These are phyloP conservation scores for Timema cristinae DNA, from an alignment of 2,888 invertebrate genomes.

Conservation along the genomic window DNA sequence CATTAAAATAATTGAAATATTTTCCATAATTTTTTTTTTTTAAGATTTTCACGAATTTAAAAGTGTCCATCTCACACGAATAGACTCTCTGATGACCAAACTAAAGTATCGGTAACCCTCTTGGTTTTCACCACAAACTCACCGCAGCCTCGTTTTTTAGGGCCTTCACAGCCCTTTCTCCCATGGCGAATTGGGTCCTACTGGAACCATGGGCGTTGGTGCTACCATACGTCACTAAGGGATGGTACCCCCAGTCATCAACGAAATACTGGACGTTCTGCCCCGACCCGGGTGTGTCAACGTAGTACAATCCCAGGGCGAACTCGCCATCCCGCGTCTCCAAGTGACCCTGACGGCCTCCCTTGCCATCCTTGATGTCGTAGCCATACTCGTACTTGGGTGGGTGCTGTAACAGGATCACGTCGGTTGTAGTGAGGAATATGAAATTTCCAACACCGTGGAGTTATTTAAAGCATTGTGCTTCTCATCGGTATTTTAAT, in stretches of 20 bases:
- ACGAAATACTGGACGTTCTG: slow-evolving; percentile 59
- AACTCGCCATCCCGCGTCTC: slow-evolving; percentile 47
- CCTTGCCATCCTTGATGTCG: slow-evolving; percentile 44
- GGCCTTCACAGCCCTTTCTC: slow-evolving; percentile 53
- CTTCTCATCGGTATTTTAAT: too few species aligned
- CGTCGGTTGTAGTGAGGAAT: not conserved
- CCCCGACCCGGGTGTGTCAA: slow-evolving; percentile 39
- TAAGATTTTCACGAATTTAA: too few species aligned
- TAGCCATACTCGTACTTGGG: slow-evolving; percentile 54
- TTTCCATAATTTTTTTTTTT: too few species aligned
- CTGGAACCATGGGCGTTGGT: slow-evolving; percentile 49
- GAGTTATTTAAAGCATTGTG: too few species aligned
- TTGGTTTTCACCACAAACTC: not conserved
- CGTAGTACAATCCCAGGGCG: slow-evolving; percentile 46
- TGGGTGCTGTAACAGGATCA: slow-evolving; percentile 42
- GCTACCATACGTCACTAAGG: slow-evolving; percentile 55
- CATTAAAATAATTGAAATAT: too few species aligned
- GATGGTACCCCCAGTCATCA: slow-evolving; percentile 62
- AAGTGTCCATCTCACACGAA: too few species aligned
- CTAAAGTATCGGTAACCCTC: too few species aligned
- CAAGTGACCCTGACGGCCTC: slow-evolving; percentile 46
- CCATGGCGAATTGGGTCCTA: slow-evolving; percentile 53
- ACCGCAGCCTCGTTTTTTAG: slow-evolving; percentile 32
- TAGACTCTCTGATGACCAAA: too few species aligned
- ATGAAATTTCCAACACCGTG: too few species aligned